Evolutionary conservation across 2,113 vertebrate genomes (phyloP).

Genomic region (Corythornis vintsioides): DNA sequence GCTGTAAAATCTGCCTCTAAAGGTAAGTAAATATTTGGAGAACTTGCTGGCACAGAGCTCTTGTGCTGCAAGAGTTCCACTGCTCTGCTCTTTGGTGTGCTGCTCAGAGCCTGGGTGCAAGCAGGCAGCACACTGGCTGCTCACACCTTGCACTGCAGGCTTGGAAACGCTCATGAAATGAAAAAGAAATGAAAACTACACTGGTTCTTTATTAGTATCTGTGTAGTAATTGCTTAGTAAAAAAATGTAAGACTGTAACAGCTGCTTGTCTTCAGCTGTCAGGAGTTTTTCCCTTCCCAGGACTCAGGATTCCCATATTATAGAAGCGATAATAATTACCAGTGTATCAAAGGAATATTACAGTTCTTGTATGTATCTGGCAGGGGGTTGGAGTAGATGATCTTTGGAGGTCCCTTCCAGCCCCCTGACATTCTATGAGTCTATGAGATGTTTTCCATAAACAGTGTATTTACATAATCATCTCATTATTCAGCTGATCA

Average conservation of each 20-base stretch:
- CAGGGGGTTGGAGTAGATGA: no score
- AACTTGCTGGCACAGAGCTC: conserved; percentile 22
- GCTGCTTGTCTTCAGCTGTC: not conserved
- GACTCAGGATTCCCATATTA: not conserved
- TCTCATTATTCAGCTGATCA: not conserved
- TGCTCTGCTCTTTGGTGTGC: not conserved
- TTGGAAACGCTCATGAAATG: not conserved
- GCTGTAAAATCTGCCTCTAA: conserved; percentile 23
- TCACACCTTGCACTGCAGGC: not conserved
- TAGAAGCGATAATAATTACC: not conserved
- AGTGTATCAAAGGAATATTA: not conserved
- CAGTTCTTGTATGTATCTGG: not conserved
- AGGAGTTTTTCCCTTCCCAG: not conserved
- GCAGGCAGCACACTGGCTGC: not conserved
- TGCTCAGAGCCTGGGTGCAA: not conserved
- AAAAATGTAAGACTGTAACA: not conserved
- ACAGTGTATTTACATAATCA: not conserved
- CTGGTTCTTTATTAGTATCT: not conserved
- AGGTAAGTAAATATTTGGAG: conserved; percentile 63
- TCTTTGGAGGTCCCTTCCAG: no score
- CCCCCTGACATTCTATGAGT: no score
- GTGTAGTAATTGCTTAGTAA: not conserved
- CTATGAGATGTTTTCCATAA: not conserved
- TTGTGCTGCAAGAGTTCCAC: not conserved
- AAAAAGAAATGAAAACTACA: not conserved